These are phyloP conservation scores for Eupristina koningsbergeri DNA, from an alignment of 1,140 invertebrate genomes.

Conservation along the genomic window DNA sequence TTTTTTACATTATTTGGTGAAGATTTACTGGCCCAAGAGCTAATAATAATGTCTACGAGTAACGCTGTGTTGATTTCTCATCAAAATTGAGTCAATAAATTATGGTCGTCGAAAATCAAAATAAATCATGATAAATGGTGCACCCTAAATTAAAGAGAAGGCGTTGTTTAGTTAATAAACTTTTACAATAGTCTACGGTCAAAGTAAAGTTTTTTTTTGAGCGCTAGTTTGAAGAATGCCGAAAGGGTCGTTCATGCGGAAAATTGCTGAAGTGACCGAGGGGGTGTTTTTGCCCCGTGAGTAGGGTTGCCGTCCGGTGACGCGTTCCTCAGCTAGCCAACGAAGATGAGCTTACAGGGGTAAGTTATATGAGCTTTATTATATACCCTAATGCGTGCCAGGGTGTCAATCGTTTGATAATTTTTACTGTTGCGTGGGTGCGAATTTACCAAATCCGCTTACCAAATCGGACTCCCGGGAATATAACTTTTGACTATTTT, in stretches of 20 bases:
- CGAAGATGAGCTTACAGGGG: neutral
- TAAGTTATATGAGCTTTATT: neutral
- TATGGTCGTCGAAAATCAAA: neutral
- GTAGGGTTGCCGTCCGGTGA: neutral
- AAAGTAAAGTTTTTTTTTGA: no score
- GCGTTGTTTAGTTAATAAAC: neutral
- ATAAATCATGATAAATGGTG: neutral
- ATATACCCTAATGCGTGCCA: neutral
- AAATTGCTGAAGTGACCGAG: neutral
- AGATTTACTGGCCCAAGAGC: neutral
- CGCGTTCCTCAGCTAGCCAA: neutral
- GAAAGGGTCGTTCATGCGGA: neutral
- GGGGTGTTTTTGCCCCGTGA: neutral
- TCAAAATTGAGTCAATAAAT: neutral
- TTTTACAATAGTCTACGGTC: neutral
- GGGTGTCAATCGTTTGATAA: neutral
- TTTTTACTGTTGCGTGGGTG: neutral
- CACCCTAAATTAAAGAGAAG: neutral
- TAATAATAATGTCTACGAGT: neutral
- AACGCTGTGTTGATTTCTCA: neutral
- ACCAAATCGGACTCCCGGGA: neutral
- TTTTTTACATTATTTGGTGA: neutral
- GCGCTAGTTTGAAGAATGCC: neutral
- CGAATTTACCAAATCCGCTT: neutral
- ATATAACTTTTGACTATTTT: conserved; percentile 10